Conservation (phyloP, 53 echinoderm and acorn worm genomes). For the Echinarachnius parma region DNA sequence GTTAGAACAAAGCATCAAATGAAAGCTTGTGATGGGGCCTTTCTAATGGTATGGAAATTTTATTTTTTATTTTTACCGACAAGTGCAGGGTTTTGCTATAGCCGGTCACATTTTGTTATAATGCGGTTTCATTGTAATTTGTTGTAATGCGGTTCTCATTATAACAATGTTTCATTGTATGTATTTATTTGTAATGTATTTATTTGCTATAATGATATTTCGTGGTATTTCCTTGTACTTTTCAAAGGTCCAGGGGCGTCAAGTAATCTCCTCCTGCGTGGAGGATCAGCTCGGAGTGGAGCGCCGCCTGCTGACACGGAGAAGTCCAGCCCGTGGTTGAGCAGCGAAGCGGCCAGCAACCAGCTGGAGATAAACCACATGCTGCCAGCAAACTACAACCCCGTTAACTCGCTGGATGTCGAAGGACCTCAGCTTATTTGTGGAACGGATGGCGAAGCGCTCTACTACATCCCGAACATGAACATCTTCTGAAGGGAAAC, state of each 20-base stretch:
- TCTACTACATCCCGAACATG: conserved; percentile 69
- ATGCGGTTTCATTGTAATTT: no score
- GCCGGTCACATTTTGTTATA: no score
- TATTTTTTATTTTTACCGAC: no score
- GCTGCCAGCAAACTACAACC: conserved; percentile 81
- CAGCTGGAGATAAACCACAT: conserved; percentile 84
- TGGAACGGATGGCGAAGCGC: conserved; percentile 90
- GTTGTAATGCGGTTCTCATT: no score
- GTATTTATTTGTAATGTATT: no score
- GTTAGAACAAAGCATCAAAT: no score
- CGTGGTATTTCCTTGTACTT: neutral
- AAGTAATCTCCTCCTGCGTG: conserved; percentile 35
- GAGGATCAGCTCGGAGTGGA: conserved; percentile 3
- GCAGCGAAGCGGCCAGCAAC: conserved; percentile 43
- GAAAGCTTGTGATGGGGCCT: no score
- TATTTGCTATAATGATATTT: no score
- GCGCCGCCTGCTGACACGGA: conserved; percentile 27
- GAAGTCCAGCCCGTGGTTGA: conserved; percentile 76
- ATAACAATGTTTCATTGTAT: no score
- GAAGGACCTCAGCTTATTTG: conserved; percentile 80
- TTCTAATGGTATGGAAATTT: no score
- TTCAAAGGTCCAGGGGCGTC: conserved; percentile 6
- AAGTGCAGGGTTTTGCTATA: no score
- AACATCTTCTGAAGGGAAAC: conserved; percentile 26
- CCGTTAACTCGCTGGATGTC: conserved; percentile 83